phyloP scores from a whole-genome alignment of 2,113 vertebrate species.

The Labrus mixtus region DNA sequence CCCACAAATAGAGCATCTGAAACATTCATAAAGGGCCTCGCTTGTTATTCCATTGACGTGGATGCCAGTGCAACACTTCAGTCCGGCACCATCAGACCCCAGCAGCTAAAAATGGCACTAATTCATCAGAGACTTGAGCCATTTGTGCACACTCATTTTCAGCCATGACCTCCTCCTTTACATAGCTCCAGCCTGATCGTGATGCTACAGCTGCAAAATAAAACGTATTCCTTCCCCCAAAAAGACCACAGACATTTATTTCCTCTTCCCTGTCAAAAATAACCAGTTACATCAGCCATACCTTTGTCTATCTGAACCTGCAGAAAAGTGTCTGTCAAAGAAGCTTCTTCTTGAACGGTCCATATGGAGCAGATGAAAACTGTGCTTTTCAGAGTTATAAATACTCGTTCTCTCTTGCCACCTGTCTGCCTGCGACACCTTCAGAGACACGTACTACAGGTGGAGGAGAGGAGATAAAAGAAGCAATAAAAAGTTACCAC shows the following conservation, averaged over 20 bases:
- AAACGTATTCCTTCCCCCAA: not conserved
- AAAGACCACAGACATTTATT: not conserved
- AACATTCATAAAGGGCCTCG: slow-evolving; percentile 77
- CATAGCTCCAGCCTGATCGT: slow-evolving; percentile 19
- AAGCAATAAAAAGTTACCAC: slow-evolving; percentile 53
- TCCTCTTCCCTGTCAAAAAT: not conserved
- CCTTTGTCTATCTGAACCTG: slow-evolving; percentile 36
- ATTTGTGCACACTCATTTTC: slow-evolving; percentile 37
- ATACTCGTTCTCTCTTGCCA: slow-evolving; percentile 37
- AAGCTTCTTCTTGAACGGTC: slow-evolving; percentile 19
- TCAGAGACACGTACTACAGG: slow-evolving; percentile 40
- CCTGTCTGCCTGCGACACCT: slow-evolving; percentile 39
- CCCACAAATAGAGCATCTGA: slow-evolving; percentile 75
- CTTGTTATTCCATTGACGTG: slow-evolving; percentile 75
- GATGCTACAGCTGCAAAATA: not conserved
- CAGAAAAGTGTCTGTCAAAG: slow-evolving; percentile 17
- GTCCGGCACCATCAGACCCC: slow-evolving; percentile 58
- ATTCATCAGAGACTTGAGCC: slow-evolving; percentile 69
- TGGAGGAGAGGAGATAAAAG: slow-evolving; percentile 29
- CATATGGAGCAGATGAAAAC: slow-evolving; percentile 21
- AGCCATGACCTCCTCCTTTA: slow-evolving; percentile 33
- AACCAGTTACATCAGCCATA: slow-evolving; percentile 23
- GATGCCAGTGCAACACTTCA: slow-evolving; percentile 58
- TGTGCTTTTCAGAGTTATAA: slow-evolving; percentile 51
- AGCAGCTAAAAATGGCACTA: slow-evolving; percentile 73